Percentiles rank a stretch among this genome's conserved stretches.
Conservation (phyloP, 1,140 invertebrate species). For the Papilio aristodemus region DNA sequence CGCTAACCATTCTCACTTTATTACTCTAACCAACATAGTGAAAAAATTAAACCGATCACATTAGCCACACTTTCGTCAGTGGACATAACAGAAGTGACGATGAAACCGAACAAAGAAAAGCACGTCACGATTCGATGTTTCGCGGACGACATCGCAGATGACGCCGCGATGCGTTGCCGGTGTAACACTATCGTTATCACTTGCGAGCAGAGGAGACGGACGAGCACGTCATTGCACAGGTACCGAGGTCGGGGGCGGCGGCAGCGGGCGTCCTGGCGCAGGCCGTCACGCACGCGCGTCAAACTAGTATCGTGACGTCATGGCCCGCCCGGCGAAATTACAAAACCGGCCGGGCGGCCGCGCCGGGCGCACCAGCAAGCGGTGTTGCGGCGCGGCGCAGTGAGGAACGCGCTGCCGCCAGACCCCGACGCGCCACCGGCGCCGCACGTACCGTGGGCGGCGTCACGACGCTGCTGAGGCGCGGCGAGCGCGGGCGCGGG, state of each 20-base stretch:
- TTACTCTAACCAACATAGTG: background rate
- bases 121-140: constrained; percentile 20
- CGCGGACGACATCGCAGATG: constrained; percentile 14
- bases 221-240: constrained; percentile 73
- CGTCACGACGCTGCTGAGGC: constrained; percentile 66
- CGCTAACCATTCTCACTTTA: constrained; percentile 42
- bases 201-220: constrained; percentile 45
- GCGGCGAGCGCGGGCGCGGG: constrained; percentile 68
- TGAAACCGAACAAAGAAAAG: constrained; percentile 25
- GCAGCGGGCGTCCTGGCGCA: constrained; percentile 67
- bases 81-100: background rate
- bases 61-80: constrained; percentile 7
- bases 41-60: constrained; percentile 1
- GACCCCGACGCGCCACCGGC: constrained; percentile 73
- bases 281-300: constrained; percentile 72
- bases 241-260: constrained; percentile 70
- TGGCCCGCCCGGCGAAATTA: constrained; percentile 73
- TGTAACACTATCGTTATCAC: constrained; percentile 44
- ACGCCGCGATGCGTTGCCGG: background rate
- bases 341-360: constrained; percentile 75
- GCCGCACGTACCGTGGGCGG: constrained; percentile 71
- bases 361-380: constrained; percentile 57
- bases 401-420: constrained; percentile 73
- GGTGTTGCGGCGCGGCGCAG: constrained; percentile 65
- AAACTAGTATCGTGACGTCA: constrained; percentile 79